phyloP scores from a whole-genome alignment of 2,888 invertebrate genomes.

The Pristionchus maxplancki region DNA sequence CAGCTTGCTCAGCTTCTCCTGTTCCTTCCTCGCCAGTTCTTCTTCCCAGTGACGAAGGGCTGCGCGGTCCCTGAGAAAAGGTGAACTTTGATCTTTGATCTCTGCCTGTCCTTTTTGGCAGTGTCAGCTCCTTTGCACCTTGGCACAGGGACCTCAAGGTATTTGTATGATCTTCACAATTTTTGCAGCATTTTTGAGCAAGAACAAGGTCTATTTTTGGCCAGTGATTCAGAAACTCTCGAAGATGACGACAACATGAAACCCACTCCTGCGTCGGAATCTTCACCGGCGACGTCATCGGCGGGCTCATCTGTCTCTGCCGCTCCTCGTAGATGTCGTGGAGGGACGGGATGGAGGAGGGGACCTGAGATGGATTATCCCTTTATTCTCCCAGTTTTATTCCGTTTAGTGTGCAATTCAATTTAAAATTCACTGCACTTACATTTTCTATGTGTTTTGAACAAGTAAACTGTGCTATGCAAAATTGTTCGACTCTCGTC shows the following conservation, averaged over 20 bases:
- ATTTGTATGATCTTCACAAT: too few relatives aligned
- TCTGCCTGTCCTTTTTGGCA: neutral
- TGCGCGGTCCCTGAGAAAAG: constrained; percentile 57
- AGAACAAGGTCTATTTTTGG: too few relatives aligned
- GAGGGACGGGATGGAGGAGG: constrained; percentile 1
- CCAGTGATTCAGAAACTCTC: neutral
- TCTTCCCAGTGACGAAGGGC: constrained; percentile 66
- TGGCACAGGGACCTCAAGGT: neutral
- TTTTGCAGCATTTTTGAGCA: too few relatives aligned
- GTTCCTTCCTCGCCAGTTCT: constrained; percentile 63
- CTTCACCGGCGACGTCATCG: constrained; percentile 8
- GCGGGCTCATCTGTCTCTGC: constrained; percentile 35
- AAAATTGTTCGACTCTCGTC: too few relatives aligned
- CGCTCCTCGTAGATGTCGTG: constrained; percentile 51
- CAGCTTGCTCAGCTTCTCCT: constrained; percentile 62
- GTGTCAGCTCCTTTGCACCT: neutral
- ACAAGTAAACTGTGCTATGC: too few relatives aligned
- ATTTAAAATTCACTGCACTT: too few relatives aligned
- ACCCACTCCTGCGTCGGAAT: constrained; percentile 36
- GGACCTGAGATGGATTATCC: too few relatives aligned
- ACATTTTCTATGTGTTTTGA: too few relatives aligned
- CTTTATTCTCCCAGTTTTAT: too few relatives aligned
- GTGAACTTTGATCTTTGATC: neutral
- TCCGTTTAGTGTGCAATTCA: too few relatives aligned
- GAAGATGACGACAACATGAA: neutral